phyloP scores from a whole-genome alignment of 1,140 invertebrate species.

The Cyclina sinensis region DNA sequence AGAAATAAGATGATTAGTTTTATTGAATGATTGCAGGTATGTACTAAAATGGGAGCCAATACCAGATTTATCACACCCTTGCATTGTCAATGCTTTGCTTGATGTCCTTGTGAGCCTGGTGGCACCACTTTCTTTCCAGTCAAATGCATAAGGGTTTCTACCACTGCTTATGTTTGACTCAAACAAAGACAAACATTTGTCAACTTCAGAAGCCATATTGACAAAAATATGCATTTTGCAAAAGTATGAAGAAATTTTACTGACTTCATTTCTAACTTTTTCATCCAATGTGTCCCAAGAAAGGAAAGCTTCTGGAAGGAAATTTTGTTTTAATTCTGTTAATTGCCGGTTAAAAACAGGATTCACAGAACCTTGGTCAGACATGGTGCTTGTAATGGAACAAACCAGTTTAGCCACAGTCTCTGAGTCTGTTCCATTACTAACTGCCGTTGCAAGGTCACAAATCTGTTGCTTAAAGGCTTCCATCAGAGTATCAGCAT shows the following conservation, averaged over 20 bases:
- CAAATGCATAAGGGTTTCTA: background rate
- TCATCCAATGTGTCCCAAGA: background rate
- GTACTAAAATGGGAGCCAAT: constrained; percentile 36
- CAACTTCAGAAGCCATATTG: background rate
- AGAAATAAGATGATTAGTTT: constrained; percentile 32
- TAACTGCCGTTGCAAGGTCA: background rate
- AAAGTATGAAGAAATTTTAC: constrained; percentile 7
- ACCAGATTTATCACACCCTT: constrained; percentile 64
- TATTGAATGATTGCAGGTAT: constrained; percentile 15
- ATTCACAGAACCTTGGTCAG: constrained; percentile 59
- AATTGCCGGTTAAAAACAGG: constrained; percentile 44
- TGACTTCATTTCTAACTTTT: background rate
- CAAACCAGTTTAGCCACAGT: background rate
- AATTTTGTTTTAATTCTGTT: background rate
- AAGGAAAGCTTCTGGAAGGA: constrained; percentile 28
- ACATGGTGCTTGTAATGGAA: constrained; percentile 60
- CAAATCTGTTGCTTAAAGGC: background rate
- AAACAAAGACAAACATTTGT: background rate
- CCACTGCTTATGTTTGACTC: background rate
- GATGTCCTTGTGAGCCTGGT: constrained; percentile 32
- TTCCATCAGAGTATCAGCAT: background rate
- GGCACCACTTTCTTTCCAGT: constrained; percentile 11
- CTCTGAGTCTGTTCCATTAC: background rate
- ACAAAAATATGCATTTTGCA: constrained; percentile 55
- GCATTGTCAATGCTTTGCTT: constrained; percentile 31